Conservation (phyloP, 2,797 vertebrate genomes). For the Huso huso region DNA sequence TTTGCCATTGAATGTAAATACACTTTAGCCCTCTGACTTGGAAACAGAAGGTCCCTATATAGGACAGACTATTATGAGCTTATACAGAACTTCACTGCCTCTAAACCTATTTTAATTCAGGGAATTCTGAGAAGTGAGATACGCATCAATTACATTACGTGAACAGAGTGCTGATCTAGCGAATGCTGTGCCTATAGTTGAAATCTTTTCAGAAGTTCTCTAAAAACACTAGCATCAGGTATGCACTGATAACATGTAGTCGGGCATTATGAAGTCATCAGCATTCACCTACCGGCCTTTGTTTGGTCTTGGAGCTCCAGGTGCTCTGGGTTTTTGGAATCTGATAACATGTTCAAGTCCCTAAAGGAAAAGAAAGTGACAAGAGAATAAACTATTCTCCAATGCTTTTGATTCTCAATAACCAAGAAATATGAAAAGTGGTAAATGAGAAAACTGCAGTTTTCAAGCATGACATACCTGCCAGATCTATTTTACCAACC, state of each 20-base stretch:
- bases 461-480: slow-evolving; percentile 41
- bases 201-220: slow-evolving; percentile 1
- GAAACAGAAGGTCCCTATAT: too few species aligned
- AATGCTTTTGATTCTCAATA: slow-evolving; percentile 22
- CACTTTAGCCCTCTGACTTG: too few species aligned
- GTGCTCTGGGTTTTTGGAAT: slow-evolving; percentile 80
- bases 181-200: too few species aligned
- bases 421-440: not conserved
- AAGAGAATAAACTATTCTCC: slow-evolving; percentile 33
- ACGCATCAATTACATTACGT: too few species aligned
- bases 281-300: slow-evolving; percentile 71
- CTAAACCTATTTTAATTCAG: too few species aligned
- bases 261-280: slow-evolving; percentile 4
- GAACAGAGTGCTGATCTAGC: too few species aligned
- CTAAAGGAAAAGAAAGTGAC: slow-evolving; percentile 55
- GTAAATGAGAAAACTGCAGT: slow-evolving; percentile 39
- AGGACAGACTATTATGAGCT: too few species aligned
- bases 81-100: too few species aligned
- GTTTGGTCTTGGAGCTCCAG: slow-evolving; percentile 82
- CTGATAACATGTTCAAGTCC: slow-evolving; percentile 92
- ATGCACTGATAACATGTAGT: not conserved
- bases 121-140: too few species aligned
- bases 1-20: too few species aligned
- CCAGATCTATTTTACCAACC: too few species aligned
- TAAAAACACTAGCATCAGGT: not conserved